Base-by-base conservation (phyloP, 2,113 vertebrate genomes). In the Aegithalos caudatus region DNA sequence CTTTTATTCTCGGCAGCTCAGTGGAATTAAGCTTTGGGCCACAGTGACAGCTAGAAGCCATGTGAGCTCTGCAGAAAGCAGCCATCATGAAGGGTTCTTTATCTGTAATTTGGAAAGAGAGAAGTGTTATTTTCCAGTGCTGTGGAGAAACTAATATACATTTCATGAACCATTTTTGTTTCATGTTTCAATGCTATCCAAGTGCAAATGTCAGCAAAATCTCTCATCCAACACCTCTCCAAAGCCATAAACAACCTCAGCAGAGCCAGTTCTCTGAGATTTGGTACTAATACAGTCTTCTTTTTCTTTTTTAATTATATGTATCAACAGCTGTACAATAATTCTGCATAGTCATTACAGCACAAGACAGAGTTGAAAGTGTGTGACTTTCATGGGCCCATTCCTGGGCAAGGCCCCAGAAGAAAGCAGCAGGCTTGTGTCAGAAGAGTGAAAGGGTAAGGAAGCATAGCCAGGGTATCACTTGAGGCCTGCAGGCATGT, bases 21-120 rank as follows among this genome's bases (percentile, higher is more conserved):
- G 61, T 82, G 84, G 88, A 92, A 94, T 73, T 88, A 92, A 93
- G 76, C 72, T 94, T 92, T 92, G 71, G 72, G 40, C 67, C 88
- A 94, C 72, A 86, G 62, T 27, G 83, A 50, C 6, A 4, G 35
- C 77, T 74, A 62, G 51, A 81, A 92, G 45, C 77, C 66, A 48
- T 70, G 47, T 73, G 78, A 88, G 82, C 71, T 92, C 60, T 92
- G 80, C 3, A 6, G 56, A 88, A 74, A 90, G 53, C 72, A 77
- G 79, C 54, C 38, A 74, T 86, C 81, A 17, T 9, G 38, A 60
- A 81, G 27, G 3, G 0, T 53, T 86, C 67, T 74, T 62, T 57
- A 60, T 62, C 22, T 89, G 25, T 65, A 38, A 48, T 89, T 89
- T 94, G 69, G 60, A 48, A 81, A 84, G 27, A 66, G 33, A 42